Percentiles rank a stretch among this genome's conserved stretches.
Conservation (phyloP, 2,888 invertebrate genomes). For the Alloscopus bannaensis region DNA sequence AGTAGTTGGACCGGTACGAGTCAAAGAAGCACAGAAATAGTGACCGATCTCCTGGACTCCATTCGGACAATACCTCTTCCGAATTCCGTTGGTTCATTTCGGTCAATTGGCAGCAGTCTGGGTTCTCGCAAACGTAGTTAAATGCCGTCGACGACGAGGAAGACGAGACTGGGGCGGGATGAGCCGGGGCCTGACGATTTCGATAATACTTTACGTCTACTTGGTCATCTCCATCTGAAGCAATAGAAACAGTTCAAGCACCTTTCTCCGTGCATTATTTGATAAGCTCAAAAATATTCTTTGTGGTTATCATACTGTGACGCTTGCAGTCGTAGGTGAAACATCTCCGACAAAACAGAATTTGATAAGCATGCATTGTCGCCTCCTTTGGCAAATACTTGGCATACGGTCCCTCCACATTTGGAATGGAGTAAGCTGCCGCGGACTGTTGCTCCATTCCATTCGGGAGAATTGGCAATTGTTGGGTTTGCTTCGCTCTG, state of each 20-base stretch:
- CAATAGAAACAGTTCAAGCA: not conserved
- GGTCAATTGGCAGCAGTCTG: constrained; percentile 58
- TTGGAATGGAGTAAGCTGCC: constrained; percentile 59
- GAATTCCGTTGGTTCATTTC: not conserved
- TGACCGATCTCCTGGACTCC: constrained; percentile 64
- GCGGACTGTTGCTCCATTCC: constrained; percentile 53
- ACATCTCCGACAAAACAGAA: constrained; percentile 65
- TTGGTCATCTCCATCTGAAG: constrained; percentile 66
- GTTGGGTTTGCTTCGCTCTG: constrained; percentile 10
- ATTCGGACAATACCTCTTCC: constrained; percentile 48
- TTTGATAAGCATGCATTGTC: constrained; percentile 64
- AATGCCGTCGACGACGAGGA: constrained; percentile 19
- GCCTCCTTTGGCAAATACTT: constrained; percentile 60
- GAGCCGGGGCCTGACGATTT: constrained; percentile 14
- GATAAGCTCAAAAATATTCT: constrained; percentile 3
- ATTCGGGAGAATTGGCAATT: constrained; percentile 44
- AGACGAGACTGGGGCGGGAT: constrained; percentile 1
- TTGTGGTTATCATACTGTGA: constrained; percentile 66
- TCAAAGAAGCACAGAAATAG: constrained; percentile 58
- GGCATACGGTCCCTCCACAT: constrained; percentile 65
- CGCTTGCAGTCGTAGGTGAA: constrained; percentile 67
- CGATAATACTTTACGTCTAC: constrained; percentile 59
- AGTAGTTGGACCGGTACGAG: constrained; percentile 63
- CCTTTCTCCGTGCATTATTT: not conserved
- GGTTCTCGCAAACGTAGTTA: constrained; percentile 59